A percentile compares a stretch with the other conserved stretches of the same genome.
Conservation (phyloP, 2,888 invertebrate species). For the Acanthosepion pharaonis region DNA sequence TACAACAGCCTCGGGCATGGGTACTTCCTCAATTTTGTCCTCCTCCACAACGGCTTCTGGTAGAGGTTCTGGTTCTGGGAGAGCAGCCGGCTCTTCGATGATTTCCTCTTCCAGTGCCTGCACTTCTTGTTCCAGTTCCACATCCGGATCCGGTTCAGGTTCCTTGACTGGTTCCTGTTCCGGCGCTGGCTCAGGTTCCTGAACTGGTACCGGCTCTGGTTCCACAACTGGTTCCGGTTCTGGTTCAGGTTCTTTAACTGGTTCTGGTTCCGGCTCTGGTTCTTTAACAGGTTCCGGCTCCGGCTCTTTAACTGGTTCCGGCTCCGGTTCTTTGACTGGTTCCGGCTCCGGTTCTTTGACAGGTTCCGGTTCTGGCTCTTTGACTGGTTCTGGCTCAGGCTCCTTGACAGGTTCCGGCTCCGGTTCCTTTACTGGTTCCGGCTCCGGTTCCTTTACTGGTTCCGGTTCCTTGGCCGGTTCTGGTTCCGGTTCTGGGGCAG, state of each 20-base stretch:
- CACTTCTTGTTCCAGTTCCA: slow-evolving; percentile 34
- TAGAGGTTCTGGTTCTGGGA: not conserved
- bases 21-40: not conserved
- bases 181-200: not conserved
- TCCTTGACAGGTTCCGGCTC: slow-evolving; percentile 34
- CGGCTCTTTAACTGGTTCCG: slow-evolving; percentile 37
- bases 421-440: slow-evolving; percentile 44
- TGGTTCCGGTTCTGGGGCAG: not conserved
- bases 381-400: not conserved
- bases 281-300: not conserved
- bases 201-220: not conserved
- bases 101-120: not conserved
- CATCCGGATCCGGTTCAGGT: slow-evolving; percentile 48
- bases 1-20: not conserved
- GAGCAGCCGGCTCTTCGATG: too few relatives aligned
- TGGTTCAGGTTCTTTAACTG: not conserved
- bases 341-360: slow-evolving; percentile 48
- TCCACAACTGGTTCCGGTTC: not conserved
- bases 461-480: not conserved
- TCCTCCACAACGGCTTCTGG: not conserved
- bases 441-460: not conserved
- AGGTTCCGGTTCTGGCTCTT: slow-evolving; percentile 39
- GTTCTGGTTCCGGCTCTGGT: slow-evolving; percentile 35
- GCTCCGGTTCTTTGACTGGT: slow-evolving; percentile 24
- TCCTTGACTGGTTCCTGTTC: not conserved